Base-by-base conservation (phyloP, 37 sponge, comb jelly and placozoan genomes). In the Mnemiopsis leidyi region DNA sequence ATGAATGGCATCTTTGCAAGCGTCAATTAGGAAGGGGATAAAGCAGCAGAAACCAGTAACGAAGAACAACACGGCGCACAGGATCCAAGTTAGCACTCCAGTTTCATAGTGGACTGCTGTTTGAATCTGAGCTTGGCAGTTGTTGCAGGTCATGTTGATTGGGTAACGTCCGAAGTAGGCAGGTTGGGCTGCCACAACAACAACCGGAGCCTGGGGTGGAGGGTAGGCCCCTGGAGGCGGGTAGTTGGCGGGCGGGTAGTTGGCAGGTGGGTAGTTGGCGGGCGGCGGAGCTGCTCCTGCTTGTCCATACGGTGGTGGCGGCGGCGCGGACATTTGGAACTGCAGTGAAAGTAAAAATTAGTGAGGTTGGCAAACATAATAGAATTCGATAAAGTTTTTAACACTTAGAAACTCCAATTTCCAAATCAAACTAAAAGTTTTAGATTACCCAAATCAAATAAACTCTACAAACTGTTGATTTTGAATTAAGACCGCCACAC, bases 11-110 rank as follows among this genome's bases (percentile, higher is more conserved):
- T 77, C 79, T 32, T 77, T 77, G 18, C 26, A 16, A 20, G 35
- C 34, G 79, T 77, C 79, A 34, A 77, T 32, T 13, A 77, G 36
- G 79, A 77, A 77, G 36, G 79, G 79, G 32, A 77, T 77, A 32
- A 77, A 77, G 18, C 34, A 77, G 36, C 79, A 77, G 36, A 77
- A 21, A 32, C 2, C 36, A 32, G 79, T 77, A 20, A 34, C 1
- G 79, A 77, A 77, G 36, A 77, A 77, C 36, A 77, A 36, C 30
- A 77, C 36, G 1, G 36, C 33, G 32, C 79, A 77, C 1, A 77
- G 1, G 18, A 31, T 5, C 36, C 34, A 77, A 36, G 36, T 34
- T 13, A 32, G 1, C 0, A 20, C 36, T 13, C 79, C 79, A 32
- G 1, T 32, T 18, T 77, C 79, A 32, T 77, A 77, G 0, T 1